A percentile compares a stretch with the other conserved stretches of the same genome.
Conservation (phyloP, 2,888 invertebrate species). For the Elysia crispata region DNA sequence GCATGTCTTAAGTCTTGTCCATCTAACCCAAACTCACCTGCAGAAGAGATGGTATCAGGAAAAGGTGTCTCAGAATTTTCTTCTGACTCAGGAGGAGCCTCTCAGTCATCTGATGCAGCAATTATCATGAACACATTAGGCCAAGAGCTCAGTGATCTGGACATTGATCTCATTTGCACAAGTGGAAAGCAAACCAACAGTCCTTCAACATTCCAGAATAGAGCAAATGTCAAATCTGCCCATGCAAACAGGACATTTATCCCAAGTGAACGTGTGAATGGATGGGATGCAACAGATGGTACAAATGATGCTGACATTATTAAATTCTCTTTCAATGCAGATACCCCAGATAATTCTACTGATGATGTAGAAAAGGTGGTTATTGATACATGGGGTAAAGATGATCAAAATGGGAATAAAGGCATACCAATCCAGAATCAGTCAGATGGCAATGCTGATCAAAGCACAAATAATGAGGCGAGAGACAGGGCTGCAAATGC, state of each 20-base stretch:
- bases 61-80: no score
- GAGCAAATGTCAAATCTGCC: no score
- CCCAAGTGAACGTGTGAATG: no score
- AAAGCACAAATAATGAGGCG: no score
- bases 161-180: slow-evolving; percentile 46
- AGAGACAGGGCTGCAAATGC: no score
- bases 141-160: slow-evolving; percentile 36
- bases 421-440: neutral
- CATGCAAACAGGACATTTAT: no score
- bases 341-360: neutral
- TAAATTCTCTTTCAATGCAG: slow-evolving; percentile 42
- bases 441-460: neutral
- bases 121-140: slow-evolving; percentile 45
- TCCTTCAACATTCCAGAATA: slow-evolving; percentile 43
- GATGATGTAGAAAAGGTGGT: slow-evolving; percentile 4
- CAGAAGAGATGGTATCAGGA: no score
- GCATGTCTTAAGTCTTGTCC: no score
- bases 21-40: no score
- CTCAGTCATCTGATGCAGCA: slow-evolving; percentile 21
- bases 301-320: slow-evolving; percentile 38
- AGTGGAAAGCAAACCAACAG: slow-evolving; percentile 6
- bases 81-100: no score
- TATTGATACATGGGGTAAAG: slow-evolving; percentile 27
- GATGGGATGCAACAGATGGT: no score
- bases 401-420: neutral